A percentile compares a stretch with the other conserved stretches of the same genome.
These are phyloP conservation scores for Epinotia bilunana DNA, from an alignment of 2,888 invertebrate genomes.

Conservation along the genomic window DNA sequence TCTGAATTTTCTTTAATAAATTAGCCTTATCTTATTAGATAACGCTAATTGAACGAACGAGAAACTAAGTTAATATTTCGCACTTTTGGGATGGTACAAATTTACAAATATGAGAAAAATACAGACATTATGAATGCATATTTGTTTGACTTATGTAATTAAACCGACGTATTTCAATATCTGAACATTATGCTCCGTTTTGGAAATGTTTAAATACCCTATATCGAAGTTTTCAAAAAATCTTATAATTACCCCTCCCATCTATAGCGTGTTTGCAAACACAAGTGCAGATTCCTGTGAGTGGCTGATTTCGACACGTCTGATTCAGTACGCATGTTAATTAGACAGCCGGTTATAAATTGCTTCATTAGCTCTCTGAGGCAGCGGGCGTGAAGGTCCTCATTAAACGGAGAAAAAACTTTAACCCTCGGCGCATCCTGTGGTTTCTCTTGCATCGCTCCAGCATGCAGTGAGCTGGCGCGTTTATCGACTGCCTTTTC, in stretches of 20 bases:
- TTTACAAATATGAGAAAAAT: too few species aligned
- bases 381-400: conserved; percentile 39
- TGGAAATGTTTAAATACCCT: neutral
- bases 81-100: too few species aligned
- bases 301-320: conserved; percentile 5
- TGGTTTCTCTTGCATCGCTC: conserved; percentile 17
- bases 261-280: conserved; percentile 15
- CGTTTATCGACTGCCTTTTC: neutral
- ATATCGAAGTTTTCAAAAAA: neutral
- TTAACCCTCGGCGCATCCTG: conserved; percentile 41
- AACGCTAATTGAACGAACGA: too few species aligned
- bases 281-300: neutral
- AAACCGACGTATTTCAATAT: neutral
- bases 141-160: neutral
- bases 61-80: too few species aligned
- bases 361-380: conserved; percentile 31
- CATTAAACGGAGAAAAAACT: conserved; percentile 30
- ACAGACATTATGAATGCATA: too few species aligned
- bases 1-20: too few species aligned
- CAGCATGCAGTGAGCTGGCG: neutral
- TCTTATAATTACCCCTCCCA: conserved; percentile 1
- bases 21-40: too few species aligned
- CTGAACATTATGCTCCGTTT: neutral
- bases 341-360: conserved; percentile 33
- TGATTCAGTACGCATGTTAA: conserved; percentile 16